Percentiles rank a stretch among this genome's conserved stretches.
Evolutionary conservation across 2,888 invertebrate genomes (phyloP).

Genomic region (Microplitis manilae): DNA sequence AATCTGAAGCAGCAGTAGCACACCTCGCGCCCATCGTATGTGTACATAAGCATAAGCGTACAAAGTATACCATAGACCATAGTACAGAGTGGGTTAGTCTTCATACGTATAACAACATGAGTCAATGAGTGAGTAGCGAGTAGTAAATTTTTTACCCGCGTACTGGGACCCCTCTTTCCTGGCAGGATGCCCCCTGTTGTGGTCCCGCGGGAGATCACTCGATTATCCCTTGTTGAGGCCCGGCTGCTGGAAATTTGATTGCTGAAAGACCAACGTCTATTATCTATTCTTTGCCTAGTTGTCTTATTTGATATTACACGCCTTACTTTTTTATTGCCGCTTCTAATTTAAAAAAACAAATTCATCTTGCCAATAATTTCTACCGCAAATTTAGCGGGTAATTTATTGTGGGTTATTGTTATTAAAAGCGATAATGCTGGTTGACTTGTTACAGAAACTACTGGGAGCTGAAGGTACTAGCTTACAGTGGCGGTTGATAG

Average conservation of each 20-base stretch:
- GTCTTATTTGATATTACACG: neutral
- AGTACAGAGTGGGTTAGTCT: constrained; percentile 27
- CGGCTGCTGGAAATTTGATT: constrained; percentile 52
- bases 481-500: constrained; percentile 89
- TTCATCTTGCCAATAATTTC: neutral
- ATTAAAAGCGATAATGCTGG: neutral
- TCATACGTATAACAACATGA: constrained; percentile 11
- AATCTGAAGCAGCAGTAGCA: constrained; percentile 58
- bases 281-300: constrained; percentile 66
- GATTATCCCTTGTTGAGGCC: constrained; percentile 58
- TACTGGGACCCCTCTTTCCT: constrained; percentile 45
- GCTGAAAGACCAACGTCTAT: constrained; percentile 62
- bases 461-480: constrained; percentile 89
- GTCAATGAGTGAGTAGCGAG: constrained; percentile 23
- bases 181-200: constrained; percentile 40
- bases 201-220: constrained; percentile 63
- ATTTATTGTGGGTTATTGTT: neutral
- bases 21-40: constrained; percentile 61
- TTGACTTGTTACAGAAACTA: constrained; percentile 75
- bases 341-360: neutral
- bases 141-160: neutral
- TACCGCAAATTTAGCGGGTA: neutral
- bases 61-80: neutral
- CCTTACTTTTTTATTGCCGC: neutral
- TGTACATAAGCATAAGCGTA: constrained; percentile 50